These are phyloP conservation scores for Denticeps clupeoides DNA, from an alignment of 2,797 vertebrate species.

Conservation along the genomic window DNA sequence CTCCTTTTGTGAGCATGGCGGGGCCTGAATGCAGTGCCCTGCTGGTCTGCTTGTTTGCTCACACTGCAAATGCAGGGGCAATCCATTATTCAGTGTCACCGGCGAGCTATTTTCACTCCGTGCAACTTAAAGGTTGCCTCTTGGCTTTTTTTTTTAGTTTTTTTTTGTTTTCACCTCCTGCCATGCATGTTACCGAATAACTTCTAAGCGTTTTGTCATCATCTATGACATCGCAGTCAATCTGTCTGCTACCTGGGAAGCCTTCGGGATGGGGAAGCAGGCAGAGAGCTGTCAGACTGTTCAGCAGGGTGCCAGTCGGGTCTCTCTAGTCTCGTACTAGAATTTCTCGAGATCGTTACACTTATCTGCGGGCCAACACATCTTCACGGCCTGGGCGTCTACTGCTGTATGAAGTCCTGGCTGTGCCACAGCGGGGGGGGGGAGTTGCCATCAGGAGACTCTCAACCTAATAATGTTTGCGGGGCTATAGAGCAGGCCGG, in stretches of 20 bases:
- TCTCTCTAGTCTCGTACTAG: background rate
- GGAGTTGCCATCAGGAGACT: no score
- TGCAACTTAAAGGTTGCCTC: background rate
- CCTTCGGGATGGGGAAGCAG: no score
- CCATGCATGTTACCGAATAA: no score
- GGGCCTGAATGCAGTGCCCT: background rate
- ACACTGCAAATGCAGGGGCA: background rate
- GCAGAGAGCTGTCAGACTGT: no score
- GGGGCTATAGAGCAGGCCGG: no score
- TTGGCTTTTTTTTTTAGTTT: no score
- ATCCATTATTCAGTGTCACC: background rate
- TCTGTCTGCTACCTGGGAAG: no score
- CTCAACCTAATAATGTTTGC: no score
- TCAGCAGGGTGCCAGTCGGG: background rate
- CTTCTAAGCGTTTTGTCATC: no score
- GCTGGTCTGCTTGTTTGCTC: background rate
- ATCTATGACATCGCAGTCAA: no score
- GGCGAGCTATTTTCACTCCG: background rate
- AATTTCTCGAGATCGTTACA: conserved; percentile 4
- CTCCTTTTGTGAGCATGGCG: background rate
- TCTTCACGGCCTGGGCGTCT: background rate
- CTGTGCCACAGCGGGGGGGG: conserved; percentile 3
- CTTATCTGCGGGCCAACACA: conserved; percentile 6
- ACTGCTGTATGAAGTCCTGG: conserved; percentile 1
- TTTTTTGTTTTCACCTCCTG: no score